Percentiles rank a stretch among this genome's conserved stretches.
phyloP scores from a whole-genome alignment of 35 echinoderm and acorn worm species.

The Ophiothrix spiculata region DNA sequence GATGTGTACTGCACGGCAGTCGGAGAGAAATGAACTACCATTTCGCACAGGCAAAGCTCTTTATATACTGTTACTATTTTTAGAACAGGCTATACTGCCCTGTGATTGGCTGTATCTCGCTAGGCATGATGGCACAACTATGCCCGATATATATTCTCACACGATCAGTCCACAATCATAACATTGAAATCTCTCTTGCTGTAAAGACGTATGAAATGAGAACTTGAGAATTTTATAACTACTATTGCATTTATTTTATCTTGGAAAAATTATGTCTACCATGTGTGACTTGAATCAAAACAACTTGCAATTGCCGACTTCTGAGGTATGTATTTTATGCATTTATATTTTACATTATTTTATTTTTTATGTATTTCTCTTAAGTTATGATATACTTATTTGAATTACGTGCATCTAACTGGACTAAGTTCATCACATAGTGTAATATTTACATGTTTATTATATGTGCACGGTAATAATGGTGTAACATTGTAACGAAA shows the following conservation, averaged over 20 bases:
- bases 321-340: neutral
- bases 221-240: neutral
- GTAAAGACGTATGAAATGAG: neutral
- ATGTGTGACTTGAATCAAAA: neutral
- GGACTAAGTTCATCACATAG: neutral
- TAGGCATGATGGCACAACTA: slow-evolving; percentile 44
- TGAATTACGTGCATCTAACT: neutral
- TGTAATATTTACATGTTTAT: neutral
- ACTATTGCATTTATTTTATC: neutral
- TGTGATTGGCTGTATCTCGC: slow-evolving; percentile 35
- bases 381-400: neutral
- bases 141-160: neutral
- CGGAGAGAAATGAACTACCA: slow-evolving; percentile 7
- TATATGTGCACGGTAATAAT: neutral
- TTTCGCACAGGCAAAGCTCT: neutral
- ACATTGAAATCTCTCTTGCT: neutral
- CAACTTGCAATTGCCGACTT: neutral
- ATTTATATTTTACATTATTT: neutral
- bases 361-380: neutral
- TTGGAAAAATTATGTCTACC: neutral
- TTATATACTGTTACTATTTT: slow-evolving; percentile 67
- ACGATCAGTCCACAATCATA: neutral
- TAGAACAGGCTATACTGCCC: slow-evolving; percentile 22
- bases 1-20: slow-evolving; percentile 33
- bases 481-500: neutral